Evolutionary conservation across 2,113 vertebrate species (phyloP).

Genomic region (Pandion haliaetus): DNA sequence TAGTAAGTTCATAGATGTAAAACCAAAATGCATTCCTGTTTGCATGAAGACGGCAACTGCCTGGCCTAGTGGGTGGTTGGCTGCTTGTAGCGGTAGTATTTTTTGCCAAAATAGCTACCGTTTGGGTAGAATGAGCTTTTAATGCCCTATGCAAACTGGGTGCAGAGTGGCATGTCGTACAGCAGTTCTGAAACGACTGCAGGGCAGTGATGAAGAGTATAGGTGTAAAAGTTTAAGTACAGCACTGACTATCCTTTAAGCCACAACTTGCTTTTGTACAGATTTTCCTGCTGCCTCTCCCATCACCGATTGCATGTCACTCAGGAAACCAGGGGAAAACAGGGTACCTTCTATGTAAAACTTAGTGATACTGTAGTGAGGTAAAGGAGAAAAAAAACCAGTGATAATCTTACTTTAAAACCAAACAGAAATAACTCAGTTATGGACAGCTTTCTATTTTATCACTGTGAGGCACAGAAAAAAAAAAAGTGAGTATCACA

Average conservation of each 20-base stretch:
- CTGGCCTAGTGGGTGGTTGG: not conserved
- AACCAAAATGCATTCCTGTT: not conserved
- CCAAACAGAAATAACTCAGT: not conserved
- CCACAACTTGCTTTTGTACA: not conserved
- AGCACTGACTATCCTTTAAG: not conserved
- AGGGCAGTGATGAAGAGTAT: not conserved
- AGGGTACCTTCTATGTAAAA: not conserved
- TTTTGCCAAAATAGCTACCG: not conserved
- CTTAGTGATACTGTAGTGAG: not conserved
- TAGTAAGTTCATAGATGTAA: not conserved
- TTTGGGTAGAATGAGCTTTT: not conserved
- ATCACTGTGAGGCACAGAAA: not conserved
- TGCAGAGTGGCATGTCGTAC: not conserved
- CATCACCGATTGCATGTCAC: fast-evolving
- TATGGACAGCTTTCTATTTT: not conserved
- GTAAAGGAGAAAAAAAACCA: not conserved
- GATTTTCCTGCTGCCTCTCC: not conserved
- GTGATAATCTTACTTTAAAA: not conserved
- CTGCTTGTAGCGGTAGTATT: not conserved
- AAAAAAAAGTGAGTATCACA: not conserved
- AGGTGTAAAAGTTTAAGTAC: not conserved
- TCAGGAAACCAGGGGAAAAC: not conserved
- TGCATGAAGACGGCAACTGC: not conserved
- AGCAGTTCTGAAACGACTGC: not conserved
- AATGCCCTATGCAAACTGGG: not conserved